A percentile compares a stretch with the other conserved stretches of the same genome.
Evolutionary conservation across 2,797 vertebrate genomes (phyloP).

Genomic region (Rhinophrynus dorsalis): DNA sequence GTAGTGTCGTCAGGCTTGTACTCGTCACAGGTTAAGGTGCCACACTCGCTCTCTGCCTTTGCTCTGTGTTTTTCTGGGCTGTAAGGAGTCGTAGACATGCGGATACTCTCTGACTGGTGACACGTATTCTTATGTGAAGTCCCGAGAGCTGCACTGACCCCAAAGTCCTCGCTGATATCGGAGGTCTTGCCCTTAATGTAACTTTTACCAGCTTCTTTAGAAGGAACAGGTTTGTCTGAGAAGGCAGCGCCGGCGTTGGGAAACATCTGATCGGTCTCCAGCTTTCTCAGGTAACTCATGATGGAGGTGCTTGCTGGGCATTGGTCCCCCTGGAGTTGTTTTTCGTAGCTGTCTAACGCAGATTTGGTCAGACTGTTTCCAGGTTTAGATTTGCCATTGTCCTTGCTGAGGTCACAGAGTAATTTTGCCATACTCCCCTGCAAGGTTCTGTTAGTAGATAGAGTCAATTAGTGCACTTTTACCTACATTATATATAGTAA

Average conservation of each 20-base stretch:
- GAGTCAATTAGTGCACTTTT: slow-evolving; percentile 3
- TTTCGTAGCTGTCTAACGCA: slow-evolving; percentile 70
- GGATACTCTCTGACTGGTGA: neutral
- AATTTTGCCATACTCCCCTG: slow-evolving; percentile 73
- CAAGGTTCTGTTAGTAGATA: slow-evolving; percentile 68
- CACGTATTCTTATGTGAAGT: neutral
- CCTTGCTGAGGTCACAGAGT: slow-evolving; percentile 66
- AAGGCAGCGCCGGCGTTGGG: slow-evolving; percentile 31
- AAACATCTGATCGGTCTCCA: slow-evolving; percentile 61
- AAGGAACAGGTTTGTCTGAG: neutral
- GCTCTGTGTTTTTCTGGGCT: slow-evolving; percentile 44
- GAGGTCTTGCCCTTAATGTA: neutral
- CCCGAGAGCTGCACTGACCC: slow-evolving; percentile 37
- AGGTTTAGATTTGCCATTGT: slow-evolving; percentile 56
- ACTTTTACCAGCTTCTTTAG: neutral
- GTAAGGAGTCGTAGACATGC: neutral
- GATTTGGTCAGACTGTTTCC: slow-evolving; percentile 67
- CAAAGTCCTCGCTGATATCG: slow-evolving; percentile 34
- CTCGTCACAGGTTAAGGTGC: slow-evolving; percentile 53
- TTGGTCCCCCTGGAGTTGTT: slow-evolving; percentile 60
- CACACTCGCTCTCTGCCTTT: slow-evolving; percentile 55
- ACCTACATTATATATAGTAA: no score
- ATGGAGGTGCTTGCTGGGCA: slow-evolving; percentile 64
- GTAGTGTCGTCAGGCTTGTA: slow-evolving; percentile 65
- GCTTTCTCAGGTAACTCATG: slow-evolving; percentile 71